phyloP scores from a whole-genome alignment of 2,113 vertebrate genomes.

The Trachemys scripta region DNA sequence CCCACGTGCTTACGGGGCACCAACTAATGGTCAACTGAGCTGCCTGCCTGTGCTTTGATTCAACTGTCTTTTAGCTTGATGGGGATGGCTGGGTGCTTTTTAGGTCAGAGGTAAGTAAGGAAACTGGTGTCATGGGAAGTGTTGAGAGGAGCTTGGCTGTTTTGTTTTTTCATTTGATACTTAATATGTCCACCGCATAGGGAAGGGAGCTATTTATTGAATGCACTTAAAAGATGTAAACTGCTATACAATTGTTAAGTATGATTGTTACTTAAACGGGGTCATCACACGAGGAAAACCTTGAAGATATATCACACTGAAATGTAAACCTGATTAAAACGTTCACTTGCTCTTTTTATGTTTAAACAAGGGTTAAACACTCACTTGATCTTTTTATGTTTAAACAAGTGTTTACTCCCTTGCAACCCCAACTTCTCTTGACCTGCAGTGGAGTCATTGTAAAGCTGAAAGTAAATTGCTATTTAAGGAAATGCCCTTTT shows the following conservation, averaged over 20 bases:
- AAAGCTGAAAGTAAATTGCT: neutral
- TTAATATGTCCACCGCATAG: neutral
- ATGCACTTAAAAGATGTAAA: neutral
- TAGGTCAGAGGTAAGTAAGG: neutral
- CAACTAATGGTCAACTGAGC: slow-evolving; percentile 17
- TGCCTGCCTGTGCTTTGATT: neutral
- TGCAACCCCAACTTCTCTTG: neutral
- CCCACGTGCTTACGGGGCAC: slow-evolving; percentile 34
- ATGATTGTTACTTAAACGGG: neutral
- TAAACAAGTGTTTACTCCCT: neutral
- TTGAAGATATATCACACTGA: neutral
- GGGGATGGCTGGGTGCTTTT: neutral
- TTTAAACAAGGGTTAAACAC: neutral
- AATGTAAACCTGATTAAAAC: neutral
- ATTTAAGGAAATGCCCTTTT: neutral
- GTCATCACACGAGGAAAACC: neutral
- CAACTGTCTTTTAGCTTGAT: neutral
- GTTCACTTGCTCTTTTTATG: too few relatives aligned
- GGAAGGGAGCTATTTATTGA: neutral
- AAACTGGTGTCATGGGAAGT: neutral
- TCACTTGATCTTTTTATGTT: neutral
- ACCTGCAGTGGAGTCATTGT: neutral
- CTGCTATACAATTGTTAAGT: neutral
- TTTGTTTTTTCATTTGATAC: neutral
- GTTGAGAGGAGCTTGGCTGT: neutral